A percentile compares a stretch with the other conserved stretches of the same genome.
phyloP scores from a whole-genome alignment of 1,140 invertebrate genomes.

The Caerostris darwini region DNA sequence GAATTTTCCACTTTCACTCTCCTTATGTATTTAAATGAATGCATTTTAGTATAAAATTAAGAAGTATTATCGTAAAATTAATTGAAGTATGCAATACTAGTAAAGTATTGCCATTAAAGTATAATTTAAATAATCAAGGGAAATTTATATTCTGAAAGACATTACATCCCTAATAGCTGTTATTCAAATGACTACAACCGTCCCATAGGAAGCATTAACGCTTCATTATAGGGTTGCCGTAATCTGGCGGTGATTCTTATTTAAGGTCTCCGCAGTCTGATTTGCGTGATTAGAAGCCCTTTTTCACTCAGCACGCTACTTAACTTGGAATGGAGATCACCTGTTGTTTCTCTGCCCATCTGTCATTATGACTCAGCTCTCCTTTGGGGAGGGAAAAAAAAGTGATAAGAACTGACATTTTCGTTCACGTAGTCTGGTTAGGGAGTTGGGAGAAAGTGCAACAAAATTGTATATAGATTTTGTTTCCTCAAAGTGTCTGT shows the following conservation, averaged over 20 bases:
- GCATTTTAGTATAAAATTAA: neutral
- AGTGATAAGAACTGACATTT: too few species aligned
- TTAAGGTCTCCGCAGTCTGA: neutral
- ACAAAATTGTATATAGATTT: too few species aligned
- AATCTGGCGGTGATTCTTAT: conserved; percentile 16
- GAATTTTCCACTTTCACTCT: too few species aligned
- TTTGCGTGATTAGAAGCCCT: neutral
- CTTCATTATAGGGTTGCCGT: neutral
- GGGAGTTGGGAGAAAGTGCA: too few species aligned
- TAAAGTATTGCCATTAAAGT: too few species aligned
- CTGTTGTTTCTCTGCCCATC: conserved; percentile 8
- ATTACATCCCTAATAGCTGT: neutral
- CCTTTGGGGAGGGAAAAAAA: too few species aligned
- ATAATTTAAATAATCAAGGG: neutral
- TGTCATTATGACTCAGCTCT: neutral
- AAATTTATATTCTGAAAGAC: neutral
- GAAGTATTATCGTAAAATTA: neutral
- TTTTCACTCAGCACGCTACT: neutral
- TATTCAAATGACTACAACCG: neutral
- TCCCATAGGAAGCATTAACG: neutral
- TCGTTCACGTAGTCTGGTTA: too few species aligned
- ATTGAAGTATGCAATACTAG: neutral
- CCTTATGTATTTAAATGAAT: too few species aligned
- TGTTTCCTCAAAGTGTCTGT: too few species aligned
- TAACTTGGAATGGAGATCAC: neutral